Conservation (phyloP, 30 jellyfish, hydroid and myxozoan species). For the Rhopilema esculentum region DNA sequence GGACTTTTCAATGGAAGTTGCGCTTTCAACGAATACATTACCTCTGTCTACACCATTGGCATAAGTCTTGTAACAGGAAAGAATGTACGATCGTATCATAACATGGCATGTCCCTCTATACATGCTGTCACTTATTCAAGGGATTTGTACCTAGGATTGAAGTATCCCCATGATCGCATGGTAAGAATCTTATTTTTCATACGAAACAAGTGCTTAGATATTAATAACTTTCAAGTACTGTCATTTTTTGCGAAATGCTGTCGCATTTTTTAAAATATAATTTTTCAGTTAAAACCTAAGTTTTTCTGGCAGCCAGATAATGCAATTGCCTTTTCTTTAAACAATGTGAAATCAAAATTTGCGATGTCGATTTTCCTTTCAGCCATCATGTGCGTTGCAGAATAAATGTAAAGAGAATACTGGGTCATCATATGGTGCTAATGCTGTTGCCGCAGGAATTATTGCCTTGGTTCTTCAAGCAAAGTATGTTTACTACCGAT, state of each 20-base stretch:
- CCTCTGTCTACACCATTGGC: conserved; percentile 50
- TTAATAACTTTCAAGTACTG: no score
- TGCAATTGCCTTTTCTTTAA: no score
- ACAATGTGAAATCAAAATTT: no score
- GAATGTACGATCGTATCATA: conserved; percentile 10
- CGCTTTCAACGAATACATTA: conserved; percentile 42
- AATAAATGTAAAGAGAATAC: conserved; percentile 36
- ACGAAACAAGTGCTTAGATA: no score
- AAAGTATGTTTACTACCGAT: no score
- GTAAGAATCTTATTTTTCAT: conserved; percentile 38
- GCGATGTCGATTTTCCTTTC: background rate
- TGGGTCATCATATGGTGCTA: conserved; percentile 63
- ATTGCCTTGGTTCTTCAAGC: conserved; percentile 75
- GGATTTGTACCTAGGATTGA: conserved; percentile 11
- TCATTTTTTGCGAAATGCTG: no score
- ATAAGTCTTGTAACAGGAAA: conserved; percentile 45
- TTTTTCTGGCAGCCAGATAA: no score
- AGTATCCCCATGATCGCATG: conserved; percentile 27
- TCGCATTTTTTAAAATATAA: no score
- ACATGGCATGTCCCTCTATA: conserved; percentile 45
- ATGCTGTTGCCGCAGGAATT: conserved; percentile 71
- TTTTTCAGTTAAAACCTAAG: no score
- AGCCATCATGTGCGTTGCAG: conserved; percentile 57
- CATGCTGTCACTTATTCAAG: conserved; percentile 66
- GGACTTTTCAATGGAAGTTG: conserved; percentile 52